Evolutionary conservation across 2,888 invertebrate genomes (phyloP).

Genomic region (Diaperis boleti): DNA sequence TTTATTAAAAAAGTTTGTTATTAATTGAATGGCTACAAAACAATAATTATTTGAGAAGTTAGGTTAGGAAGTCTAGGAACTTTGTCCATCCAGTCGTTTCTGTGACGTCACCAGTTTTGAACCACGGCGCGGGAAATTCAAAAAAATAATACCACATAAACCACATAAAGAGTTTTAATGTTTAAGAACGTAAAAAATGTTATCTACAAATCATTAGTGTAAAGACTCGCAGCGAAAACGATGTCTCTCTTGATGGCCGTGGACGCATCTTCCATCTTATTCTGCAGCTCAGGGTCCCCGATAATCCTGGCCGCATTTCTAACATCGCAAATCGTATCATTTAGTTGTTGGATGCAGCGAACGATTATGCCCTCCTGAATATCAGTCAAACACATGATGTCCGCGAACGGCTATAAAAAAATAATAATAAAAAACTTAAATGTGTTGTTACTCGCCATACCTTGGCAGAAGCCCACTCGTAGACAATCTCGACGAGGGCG

Average conservation of each 20-base stretch:
- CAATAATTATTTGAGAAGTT: too few species aligned
- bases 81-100: background rate
- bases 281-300: conserved; percentile 90
- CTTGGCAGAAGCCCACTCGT: conserved; percentile 95
- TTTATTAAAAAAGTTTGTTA: too few species aligned
- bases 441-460: conserved; percentile 63
- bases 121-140: background rate
- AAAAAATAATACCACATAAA: too few species aligned
- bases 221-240: conserved; percentile 97
- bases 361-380: conserved; percentile 99
- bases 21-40: too few species aligned
- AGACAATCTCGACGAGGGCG: conserved; percentile 92
- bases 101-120: background rate
- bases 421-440: conserved; percentile 13
- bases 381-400: conserved; percentile 92
- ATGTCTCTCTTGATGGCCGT: conserved; percentile 95
- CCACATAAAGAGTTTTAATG: too few species aligned
- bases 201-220: conserved; percentile 71
- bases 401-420: conserved; percentile 81
- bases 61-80: background rate
- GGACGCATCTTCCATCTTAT: conserved; percentile 96
- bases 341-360: conserved; percentile 94
- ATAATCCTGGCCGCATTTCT: conserved; percentile 93
- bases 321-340: conserved; percentile 90
- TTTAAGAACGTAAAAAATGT: background rate